Percentiles rank a stretch among this genome's conserved stretches.
phyloP scores from a whole-genome alignment of 2,113 vertebrate species.

The Morone chrysops region DNA sequence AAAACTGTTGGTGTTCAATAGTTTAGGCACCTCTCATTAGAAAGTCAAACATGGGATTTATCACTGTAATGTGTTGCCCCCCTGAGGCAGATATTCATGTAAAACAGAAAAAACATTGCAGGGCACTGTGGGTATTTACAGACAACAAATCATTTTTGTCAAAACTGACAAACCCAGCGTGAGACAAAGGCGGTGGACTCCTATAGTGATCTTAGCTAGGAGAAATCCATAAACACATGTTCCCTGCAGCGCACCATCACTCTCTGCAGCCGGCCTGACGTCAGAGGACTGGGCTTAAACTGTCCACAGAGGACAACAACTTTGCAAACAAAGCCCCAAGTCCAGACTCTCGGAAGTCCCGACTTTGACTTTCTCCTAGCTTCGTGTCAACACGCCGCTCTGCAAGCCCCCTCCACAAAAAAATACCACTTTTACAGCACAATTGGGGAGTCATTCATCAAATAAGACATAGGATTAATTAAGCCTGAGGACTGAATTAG shows the following conservation, averaged over 20 bases:
- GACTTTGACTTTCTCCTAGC: conserved; percentile 82
- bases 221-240: conserved; percentile 60
- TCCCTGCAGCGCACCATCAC: conserved; percentile 67
- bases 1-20: conserved; percentile 76
- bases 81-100: conserved; percentile 64
- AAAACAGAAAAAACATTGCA: conserved; percentile 53
- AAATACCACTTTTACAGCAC: conserved; percentile 81
- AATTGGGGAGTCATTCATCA: conserved; percentile 87
- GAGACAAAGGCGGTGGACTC: conserved; percentile 57
- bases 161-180: conserved; percentile 80
- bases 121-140: conserved; percentile 67
- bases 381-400: conserved; percentile 74
- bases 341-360: conserved; percentile 62
- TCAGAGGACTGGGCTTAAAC: conserved; percentile 60
- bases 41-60: conserved; percentile 83
- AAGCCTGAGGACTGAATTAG: conserved; percentile 82
- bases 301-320: conserved; percentile 73
- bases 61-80: conserved; percentile 78
- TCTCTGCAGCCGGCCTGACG: conserved; percentile 54
- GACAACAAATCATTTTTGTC: conserved; percentile 82
- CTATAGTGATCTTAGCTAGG: conserved; percentile 44
- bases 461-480: conserved; percentile 88
- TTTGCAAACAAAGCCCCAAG: conserved; percentile 80
- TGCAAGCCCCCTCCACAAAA: conserved; percentile 37
- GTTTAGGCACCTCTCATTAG: conserved; percentile 80